Percentiles rank a stretch among this genome's conserved stretches.
Conservation (phyloP, 2,797 vertebrate genomes). For the Eremophila alpestris region DNA sequence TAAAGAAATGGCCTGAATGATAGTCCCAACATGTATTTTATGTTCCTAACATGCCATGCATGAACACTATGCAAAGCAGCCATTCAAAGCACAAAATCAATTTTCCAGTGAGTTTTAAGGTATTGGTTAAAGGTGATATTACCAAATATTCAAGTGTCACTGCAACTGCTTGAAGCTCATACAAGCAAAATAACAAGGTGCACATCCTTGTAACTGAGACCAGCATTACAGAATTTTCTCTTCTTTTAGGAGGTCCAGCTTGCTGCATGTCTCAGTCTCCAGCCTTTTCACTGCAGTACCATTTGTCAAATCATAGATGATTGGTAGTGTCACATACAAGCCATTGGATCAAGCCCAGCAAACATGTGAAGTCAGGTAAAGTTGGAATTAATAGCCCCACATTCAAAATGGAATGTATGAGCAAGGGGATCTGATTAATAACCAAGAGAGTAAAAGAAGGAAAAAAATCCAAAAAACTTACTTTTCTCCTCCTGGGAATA, state of each 20-base stretch:
- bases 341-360: neutral
- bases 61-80: neutral
- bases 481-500: conserved; percentile 85
- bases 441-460: neutral
- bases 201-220: neutral
- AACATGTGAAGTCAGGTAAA: neutral
- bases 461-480: conserved; percentile 47
- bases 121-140: neutral
- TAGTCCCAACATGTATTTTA: neutral
- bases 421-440: neutral
- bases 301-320: neutral
- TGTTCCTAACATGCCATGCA: neutral
- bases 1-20: neutral
- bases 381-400: neutral
- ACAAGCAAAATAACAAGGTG: neutral
- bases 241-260: neutral
- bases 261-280: neutral
- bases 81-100: neutral
- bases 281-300: neutral
- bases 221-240: neutral
- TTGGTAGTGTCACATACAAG: neutral
- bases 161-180: neutral
- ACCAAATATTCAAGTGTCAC: neutral
- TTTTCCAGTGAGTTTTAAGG: neutral
- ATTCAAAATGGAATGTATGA: neutral